Evolutionary conservation across 2,888 invertebrate species (phyloP).

Genomic region (Pachydiplax longipennis): DNA sequence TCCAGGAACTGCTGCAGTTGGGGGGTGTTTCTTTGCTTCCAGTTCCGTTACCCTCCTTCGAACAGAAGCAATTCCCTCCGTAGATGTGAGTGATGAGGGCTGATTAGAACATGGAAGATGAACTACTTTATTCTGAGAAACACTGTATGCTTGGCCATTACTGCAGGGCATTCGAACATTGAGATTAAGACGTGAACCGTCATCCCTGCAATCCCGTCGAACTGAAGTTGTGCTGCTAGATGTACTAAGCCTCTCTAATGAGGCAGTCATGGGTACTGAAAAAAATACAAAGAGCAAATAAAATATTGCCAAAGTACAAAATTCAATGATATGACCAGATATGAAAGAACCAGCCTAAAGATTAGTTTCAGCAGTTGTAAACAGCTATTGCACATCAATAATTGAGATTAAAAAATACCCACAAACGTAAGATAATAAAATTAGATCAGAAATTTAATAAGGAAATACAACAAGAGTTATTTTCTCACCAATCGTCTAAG

Average conservation of each 20-base stretch:
- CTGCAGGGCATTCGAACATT: conserved; percentile 86
- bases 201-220: conserved; percentile 31
- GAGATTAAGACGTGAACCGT: conserved; percentile 60
- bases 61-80: conserved; percentile 65
- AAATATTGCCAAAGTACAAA: neutral
- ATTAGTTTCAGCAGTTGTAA: no score
- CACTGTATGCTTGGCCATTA: conserved; percentile 86
- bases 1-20: neutral
- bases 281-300: neutral
- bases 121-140: conserved; percentile 89
- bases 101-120: conserved; percentile 70
- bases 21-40: conserved; percentile 59
- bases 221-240: conserved; percentile 2
- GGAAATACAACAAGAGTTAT: no score
- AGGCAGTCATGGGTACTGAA: conserved; percentile 27
- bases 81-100: conserved; percentile 32
- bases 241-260: conserved; percentile 14
- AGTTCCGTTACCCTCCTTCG: conserved; percentile 77
- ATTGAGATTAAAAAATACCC: no score
- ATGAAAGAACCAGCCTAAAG: no score
- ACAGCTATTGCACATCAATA: no score
- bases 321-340: no score
- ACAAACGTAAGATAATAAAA: no score
- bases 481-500: no score
- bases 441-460: no score